These are phyloP conservation scores for Polyommatus iphigenia DNA, from an alignment of 2,888 invertebrate genomes.

Conservation along the genomic window DNA sequence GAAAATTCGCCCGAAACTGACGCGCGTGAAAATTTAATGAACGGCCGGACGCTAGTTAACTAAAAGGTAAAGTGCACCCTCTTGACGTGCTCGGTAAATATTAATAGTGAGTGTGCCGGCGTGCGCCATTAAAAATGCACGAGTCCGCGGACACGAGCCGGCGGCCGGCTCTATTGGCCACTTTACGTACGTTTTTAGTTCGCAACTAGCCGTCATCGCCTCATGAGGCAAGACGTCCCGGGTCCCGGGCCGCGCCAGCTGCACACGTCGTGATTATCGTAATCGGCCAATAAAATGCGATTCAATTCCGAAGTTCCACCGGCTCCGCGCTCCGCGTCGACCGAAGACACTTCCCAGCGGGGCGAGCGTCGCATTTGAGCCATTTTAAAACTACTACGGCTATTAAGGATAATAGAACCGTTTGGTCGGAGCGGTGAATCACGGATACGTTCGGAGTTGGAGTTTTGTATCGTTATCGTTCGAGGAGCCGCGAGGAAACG, in stretches of 20 bases:
- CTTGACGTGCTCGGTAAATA: constrained; percentile 81
- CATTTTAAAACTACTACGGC: constrained; percentile 77
- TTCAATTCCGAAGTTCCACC: constrained; percentile 68
- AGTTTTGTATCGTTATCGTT: constrained; percentile 61
- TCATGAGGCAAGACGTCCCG: constrained; percentile 42
- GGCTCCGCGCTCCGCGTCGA: constrained; percentile 61
- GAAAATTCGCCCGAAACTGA: constrained; percentile 80
- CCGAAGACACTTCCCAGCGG: constrained; percentile 64
- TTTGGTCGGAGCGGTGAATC: constrained; percentile 69
- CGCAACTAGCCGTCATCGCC: constrained; percentile 47
- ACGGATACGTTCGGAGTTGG: constrained; percentile 68
- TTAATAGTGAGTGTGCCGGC: constrained; percentile 78
- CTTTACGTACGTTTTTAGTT: constrained; percentile 55
- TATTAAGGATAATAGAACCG: constrained; percentile 78
- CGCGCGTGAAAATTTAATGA: constrained; percentile 81
- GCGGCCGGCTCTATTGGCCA: constrained; percentile 65
- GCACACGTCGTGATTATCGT: constrained; percentile 60
- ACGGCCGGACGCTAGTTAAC: constrained; percentile 81
- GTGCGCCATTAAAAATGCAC: constrained; percentile 79
- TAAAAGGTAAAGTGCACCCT: constrained; percentile 81
- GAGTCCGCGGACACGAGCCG: constrained; percentile 72
- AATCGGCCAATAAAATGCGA: constrained; percentile 71
- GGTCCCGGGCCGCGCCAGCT: constrained; percentile 48
- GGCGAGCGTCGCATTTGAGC: constrained; percentile 73
- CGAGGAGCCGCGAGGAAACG: constrained; percentile 36